Evolutionary conservation across 2,113 vertebrate species (phyloP), one percentile per base, ranked within the genome.

Genomic region (Lates calcarifer): DNA sequence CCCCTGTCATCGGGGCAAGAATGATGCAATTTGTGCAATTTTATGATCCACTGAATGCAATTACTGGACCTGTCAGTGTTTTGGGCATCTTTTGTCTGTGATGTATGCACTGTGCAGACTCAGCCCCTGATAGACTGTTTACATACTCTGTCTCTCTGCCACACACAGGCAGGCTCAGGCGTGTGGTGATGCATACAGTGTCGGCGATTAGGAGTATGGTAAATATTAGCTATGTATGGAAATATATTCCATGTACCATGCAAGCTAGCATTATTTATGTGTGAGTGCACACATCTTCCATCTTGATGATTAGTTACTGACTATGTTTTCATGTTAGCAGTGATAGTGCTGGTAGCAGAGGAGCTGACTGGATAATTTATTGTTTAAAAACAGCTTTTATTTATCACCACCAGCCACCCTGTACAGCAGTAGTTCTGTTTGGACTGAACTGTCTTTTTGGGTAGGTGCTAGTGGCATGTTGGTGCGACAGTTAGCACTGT

Each of bases 1-100:
- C 67, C 39, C 24, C 51, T 47, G 65, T 85, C 87, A 77, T 72
- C 68, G 3, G 60, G 71, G 81, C 84, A 83, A 91, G 84, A 86
- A 61, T 92, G 92, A 93, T 86, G 89, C 90, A 93, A 91, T 87
- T 68, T 20, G 14, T 84, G 89, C 83, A 91, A 92, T 88, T 91
- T 92, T 90, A 90, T 90, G 90, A 93, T 83, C 84, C 86, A 74
- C 84, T 89, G 89, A 89, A 91, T 84, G 81, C 83, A 92, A 91
- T 91, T 91, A 91, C 86, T 71, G 84, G 73, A 90, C 61, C 79
- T 92, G 89, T 91, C 93, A 91, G 81, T 72, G 77, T 83, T 83
- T 74, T 49, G 64, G 79, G 51, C n/a, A 3, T 58, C 33, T 67
- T 79, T 77, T 63, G 65, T 69, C 60, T 53, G 58, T 90, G 89